Base-by-base conservation (phyloP, 2,113 vertebrate species). In the Hypomesus transpacificus region DNA sequence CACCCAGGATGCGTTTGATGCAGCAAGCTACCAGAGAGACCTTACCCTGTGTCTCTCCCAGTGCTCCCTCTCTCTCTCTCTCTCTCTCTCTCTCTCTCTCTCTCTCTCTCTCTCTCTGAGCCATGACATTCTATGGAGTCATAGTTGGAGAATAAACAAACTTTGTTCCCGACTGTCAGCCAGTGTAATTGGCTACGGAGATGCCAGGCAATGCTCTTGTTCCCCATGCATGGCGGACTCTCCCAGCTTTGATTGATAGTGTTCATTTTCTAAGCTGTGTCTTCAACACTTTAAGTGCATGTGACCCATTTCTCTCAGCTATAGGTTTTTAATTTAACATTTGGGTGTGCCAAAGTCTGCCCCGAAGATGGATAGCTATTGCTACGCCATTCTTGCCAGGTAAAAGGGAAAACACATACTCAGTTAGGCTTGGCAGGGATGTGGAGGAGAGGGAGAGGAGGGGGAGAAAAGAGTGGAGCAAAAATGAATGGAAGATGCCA, bases 251-350 rank as follows among this genome's bases (percentile, higher is more conserved):
- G 90, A 91, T 90, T 83, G 88, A 92, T 91, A 88, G 81, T 77
- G 67, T 83, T 90, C 79, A 88, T 91, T 91, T 89, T 81, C 80
- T 66, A 79, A 82, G 80, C 81, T 57, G 76, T 76, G 80, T 89
- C 81, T 87, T 39, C 64, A 84, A 86, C 87, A 79, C 81, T 88
- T 84, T 68, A 79, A 85, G 70, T 83, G 82, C 85, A 86, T 66
- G 72, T 75, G 20, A 76, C 77, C 80, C 81, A 77, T 76, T 88
- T 85, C 78, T 87, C 54, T 68, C 46, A 53, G 76, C 80, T 80
- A 75, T 79, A 68, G 77, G 77, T 84, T 87, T 90, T 91, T 87
- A 86, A 89, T 91, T 89, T 84, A 85, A 86, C 79, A 83, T 88
- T 75, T 75, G 79, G 83, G 66, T 51, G 0, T 71, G 88, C 85